Evolutionary conservation across 2,113 vertebrate genomes (phyloP).

Genomic region (Triplophysa siluroides): DNA sequence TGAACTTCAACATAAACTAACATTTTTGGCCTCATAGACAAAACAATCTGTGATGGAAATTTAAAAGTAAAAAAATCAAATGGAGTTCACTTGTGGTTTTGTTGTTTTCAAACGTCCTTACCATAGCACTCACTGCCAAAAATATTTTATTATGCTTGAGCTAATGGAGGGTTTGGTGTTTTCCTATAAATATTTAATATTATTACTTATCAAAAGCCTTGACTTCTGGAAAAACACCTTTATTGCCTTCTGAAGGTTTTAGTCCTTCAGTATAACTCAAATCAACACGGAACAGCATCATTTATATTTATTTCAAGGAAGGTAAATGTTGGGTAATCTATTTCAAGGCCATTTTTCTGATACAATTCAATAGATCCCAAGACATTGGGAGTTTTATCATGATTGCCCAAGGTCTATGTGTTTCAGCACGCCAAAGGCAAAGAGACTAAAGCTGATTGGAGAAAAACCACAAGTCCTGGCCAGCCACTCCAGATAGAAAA

Average conservation of each 20-base stretch:
- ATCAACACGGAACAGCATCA: constrained; percentile 6
- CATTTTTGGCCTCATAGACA: neutral
- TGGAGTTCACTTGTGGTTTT: neutral
- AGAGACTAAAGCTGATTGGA: constrained; percentile 19
- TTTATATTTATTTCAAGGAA: constrained; percentile 1
- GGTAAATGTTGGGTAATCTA: neutral
- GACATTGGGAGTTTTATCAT: constrained; percentile 27
- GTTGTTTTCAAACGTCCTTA: neutral
- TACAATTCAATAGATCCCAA: neutral
- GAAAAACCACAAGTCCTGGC: constrained; percentile 21
- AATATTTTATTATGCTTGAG: constrained; percentile 1
- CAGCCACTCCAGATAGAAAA: constrained; percentile 37
- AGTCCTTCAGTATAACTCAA: constrained; percentile 19
- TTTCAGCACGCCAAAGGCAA: constrained; percentile 19
- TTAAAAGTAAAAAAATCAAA: neutral
- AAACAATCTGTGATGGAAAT: neutral
- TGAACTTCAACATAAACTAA: neutral
- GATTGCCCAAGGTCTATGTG: constrained; percentile 11
- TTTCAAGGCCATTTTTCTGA: constrained; percentile 9
- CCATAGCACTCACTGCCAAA: constrained; percentile 1
- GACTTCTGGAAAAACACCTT: neutral
- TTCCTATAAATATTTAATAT: constrained; percentile 40
- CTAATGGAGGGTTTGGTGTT: constrained; percentile 14
- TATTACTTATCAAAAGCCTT: constrained; percentile 31
- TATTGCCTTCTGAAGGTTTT: constrained; percentile 29